Evolutionary conservation across 2,888 invertebrate species (phyloP).

Genomic region (Ennomos fuscantarius): DNA sequence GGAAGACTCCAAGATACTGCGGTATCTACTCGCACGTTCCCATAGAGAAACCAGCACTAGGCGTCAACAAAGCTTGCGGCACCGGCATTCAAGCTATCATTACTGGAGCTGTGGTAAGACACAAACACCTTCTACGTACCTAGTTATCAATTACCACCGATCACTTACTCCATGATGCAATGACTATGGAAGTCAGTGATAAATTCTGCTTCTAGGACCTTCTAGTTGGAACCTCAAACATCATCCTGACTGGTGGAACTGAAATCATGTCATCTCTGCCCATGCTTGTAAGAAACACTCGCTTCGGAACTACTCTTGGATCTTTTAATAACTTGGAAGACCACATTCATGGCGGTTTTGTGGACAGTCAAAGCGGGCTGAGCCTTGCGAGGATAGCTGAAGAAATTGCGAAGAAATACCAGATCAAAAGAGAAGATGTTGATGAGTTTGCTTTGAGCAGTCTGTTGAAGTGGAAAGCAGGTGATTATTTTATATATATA

Average conservation of each 20-base stretch:
- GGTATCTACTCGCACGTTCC: conserved; percentile 93
- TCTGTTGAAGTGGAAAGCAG: conserved; percentile 93
- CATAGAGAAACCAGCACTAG: conserved; percentile 92
- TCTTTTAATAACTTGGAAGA: conserved; percentile 92
- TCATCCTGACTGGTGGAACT: conserved; percentile 95
- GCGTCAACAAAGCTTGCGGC: conserved; percentile 96
- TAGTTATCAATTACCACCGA: too few relatives aligned
- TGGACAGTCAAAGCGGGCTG: conserved; percentile 91
- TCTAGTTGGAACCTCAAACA: conserved; percentile 90
- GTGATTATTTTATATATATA: too few relatives aligned
- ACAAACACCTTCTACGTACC: too few relatives aligned
- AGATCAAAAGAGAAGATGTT: conserved; percentile 89
- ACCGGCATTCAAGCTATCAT: conserved; percentile 98
- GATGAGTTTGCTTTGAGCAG: conserved; percentile 93
- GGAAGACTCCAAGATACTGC: conserved; percentile 94
- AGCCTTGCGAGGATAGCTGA: conserved; percentile 97
- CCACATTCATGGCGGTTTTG: conserved; percentile 72
- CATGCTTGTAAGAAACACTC: conserved; percentile 91
- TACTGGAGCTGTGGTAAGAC: conserved; percentile 91
- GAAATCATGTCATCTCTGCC: conserved; percentile 98
- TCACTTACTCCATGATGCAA: too few relatives aligned
- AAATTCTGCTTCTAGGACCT: conserved; percentile 88
- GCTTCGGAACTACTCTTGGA: conserved; percentile 95
- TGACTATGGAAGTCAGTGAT: not conserved
- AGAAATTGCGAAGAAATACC: conserved; percentile 90